Percentiles rank a stretch among this genome's conserved stretches.
Evolutionary conservation across 2,888 invertebrate species (phyloP).

Genomic region (Gibbula magus): DNA sequence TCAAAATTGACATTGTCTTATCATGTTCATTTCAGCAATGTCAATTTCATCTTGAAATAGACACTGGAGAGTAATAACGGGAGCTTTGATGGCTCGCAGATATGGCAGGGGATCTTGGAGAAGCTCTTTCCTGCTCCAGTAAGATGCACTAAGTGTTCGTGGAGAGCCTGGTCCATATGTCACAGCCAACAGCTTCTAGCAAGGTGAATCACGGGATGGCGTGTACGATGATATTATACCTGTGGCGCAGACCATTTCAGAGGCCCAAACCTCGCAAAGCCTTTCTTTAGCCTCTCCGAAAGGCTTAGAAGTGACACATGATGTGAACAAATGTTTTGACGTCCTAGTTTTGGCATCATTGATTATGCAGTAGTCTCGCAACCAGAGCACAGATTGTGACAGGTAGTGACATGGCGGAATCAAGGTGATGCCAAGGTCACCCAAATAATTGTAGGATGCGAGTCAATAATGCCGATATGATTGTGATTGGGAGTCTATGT

Average conservation of each 20-base stretch:
- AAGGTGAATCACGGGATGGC: neutral
- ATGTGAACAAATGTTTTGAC: conserved; percentile 4
- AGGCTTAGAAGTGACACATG: conserved; percentile 6
- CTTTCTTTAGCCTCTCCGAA: neutral
- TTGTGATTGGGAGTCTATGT: no score
- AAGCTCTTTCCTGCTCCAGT: neutral
- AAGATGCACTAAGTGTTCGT: neutral
- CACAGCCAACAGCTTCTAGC: neutral
- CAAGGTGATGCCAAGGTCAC: conserved; percentile 4
- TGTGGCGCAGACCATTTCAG: neutral
- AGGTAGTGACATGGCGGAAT: neutral
- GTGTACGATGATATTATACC: neutral
- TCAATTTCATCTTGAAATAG: no score
- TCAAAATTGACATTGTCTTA: no score
- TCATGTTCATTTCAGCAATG: no score
- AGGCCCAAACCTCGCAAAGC: neutral
- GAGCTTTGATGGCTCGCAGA: no score
- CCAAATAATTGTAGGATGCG: no score
- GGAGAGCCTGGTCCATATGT: neutral
- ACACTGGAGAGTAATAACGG: no score
- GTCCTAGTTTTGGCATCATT: neutral
- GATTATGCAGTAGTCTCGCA: neutral
- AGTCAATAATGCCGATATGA: no score
- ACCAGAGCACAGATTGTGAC: neutral
- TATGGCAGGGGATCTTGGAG: no score